Percentiles rank a stretch among this genome's conserved stretches.
Evolutionary conservation across 2,888 invertebrate genomes (phyloP).

Genomic region (Pegoplata infirma): DNA sequence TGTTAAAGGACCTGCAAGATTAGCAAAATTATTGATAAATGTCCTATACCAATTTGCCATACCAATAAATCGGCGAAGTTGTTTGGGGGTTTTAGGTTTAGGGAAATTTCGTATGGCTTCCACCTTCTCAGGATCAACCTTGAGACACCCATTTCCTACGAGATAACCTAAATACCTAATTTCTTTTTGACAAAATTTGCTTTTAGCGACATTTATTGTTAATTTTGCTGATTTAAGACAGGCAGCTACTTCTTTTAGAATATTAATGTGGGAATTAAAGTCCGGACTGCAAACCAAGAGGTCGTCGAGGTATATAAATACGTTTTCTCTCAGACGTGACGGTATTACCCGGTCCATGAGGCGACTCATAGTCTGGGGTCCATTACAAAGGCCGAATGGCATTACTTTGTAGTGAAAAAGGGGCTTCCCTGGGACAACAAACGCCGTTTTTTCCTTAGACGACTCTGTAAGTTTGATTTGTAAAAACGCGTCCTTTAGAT

Average conservation of each 20-base stretch:
- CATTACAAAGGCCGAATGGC: slow-evolving; percentile 35
- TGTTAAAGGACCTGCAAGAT: slow-evolving; percentile 36
- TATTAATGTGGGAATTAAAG: slow-evolving; percentile 7
- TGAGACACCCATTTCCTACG: slow-evolving; percentile 7
- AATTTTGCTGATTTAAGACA: slow-evolving; percentile 5
- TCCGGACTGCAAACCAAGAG: slow-evolving; percentile 5
- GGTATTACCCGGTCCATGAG: slow-evolving; percentile 47
- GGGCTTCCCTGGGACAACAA: slow-evolving; percentile 23
- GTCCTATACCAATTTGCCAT: slow-evolving; percentile 45
- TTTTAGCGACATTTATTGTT: slow-evolving; percentile 29
- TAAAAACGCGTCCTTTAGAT: slow-evolving; percentile 13
- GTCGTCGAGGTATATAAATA: slow-evolving; percentile 49
- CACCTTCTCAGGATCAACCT: slow-evolving; percentile 36
- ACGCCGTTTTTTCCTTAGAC: slow-evolving; percentile 11
- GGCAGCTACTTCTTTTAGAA: slow-evolving; percentile 2
- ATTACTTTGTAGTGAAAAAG: slow-evolving; percentile 58
- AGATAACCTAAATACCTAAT: slow-evolving; percentile 23
- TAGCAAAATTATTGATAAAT: slow-evolving; percentile 33
- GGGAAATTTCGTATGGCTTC: slow-evolving; percentile 31
- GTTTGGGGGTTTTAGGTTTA: neutral
- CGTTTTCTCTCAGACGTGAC: slow-evolving; percentile 23
- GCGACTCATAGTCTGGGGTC: slow-evolving; percentile 51
- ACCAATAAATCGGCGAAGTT: slow-evolving; percentile 25
- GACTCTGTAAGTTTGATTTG: slow-evolving; percentile 6
- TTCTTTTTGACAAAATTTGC: slow-evolving; percentile 38